A percentile compares a stretch with the other conserved stretches of the same genome.
Evolutionary conservation across 2,797 vertebrate genomes (phyloP).

Genomic region (Centropyge bicolor): DNA sequence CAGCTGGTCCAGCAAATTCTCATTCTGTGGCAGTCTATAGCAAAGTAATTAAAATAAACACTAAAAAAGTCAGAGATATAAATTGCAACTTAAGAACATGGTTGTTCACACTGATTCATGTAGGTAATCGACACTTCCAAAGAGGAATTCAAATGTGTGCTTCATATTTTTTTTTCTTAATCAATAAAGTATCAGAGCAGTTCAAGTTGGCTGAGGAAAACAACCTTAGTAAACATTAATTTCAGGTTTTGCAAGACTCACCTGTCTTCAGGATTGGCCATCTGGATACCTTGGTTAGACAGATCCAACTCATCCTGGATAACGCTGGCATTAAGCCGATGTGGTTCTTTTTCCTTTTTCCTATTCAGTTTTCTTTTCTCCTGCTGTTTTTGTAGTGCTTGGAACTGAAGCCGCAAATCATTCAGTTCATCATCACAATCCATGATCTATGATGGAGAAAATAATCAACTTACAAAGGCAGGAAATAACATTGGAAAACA

Average conservation of each 20-base stretch:
- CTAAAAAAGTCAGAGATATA: neutral
- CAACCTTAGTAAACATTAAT: neutral
- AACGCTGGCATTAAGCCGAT: neutral
- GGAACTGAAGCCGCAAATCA: conserved; percentile 89
- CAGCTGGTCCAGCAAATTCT: conserved; percentile 85
- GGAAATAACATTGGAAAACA: neutral
- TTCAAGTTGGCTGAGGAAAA: neutral
- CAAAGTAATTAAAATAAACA: neutral
- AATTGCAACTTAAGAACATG: neutral
- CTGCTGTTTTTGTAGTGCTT: conserved; percentile 91
- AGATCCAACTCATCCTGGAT: conserved; percentile 75
- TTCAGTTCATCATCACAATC: conserved; percentile 74
- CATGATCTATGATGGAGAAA: conserved; percentile 78
- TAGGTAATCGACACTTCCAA: neutral
- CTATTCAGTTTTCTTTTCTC: conserved; percentile 83
- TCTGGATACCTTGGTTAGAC: conserved; percentile 55
- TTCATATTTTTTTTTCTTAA: neutral
- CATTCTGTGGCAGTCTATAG: conserved; percentile 83
- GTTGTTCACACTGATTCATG: too few species aligned
- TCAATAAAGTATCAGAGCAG: neutral
- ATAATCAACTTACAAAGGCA: neutral
- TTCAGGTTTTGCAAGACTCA: conserved; percentile 25
- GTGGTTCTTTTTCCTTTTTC: conserved; percentile 76
- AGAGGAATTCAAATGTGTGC: neutral
- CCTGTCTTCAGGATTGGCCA: conserved; percentile 73